A percentile compares a stretch with the other conserved stretches of the same genome.
Evolutionary conservation across 2,888 invertebrate genomes (phyloP).

Genomic region (Coenonympha arcania): DNA sequence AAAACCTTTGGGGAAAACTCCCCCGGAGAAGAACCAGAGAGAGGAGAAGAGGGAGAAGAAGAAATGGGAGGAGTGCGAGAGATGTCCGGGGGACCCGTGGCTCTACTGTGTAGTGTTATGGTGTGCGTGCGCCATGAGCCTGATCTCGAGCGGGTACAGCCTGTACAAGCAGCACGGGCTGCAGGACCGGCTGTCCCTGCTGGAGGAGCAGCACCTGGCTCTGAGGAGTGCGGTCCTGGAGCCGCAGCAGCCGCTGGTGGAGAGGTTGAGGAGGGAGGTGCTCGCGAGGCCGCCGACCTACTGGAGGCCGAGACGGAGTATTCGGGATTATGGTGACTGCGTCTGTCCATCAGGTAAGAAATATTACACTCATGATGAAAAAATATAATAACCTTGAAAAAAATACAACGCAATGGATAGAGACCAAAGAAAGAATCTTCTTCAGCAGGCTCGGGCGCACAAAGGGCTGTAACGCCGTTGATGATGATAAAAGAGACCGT

Average conservation of each 20-base stretch:
- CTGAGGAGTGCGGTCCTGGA: constrained; percentile 69
- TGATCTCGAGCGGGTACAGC: constrained; percentile 76
- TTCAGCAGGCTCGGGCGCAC: too few species aligned
- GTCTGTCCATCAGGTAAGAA: constrained; percentile 80
- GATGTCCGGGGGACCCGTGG: constrained; percentile 61
- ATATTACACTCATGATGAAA: too few species aligned
- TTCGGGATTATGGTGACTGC: constrained; percentile 78
- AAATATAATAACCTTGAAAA: too few species aligned
- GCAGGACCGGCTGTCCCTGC: constrained; percentile 63
- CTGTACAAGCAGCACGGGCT: constrained; percentile 74
- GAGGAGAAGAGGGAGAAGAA: constrained; percentile 42
- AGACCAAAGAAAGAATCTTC: too few species aligned
- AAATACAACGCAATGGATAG: too few species aligned
- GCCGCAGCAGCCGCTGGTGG: constrained; percentile 70
- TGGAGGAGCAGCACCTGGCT: constrained; percentile 74
- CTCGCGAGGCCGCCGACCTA: constrained; percentile 49
- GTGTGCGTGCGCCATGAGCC: constrained; percentile 79
- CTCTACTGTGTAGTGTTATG: constrained; percentile 72
- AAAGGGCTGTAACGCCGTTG: too few species aligned
- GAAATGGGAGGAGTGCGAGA: constrained; percentile 56
- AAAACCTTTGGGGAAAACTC: constrained; percentile 48
- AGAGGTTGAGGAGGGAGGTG: constrained; percentile 72
- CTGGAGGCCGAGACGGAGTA: constrained; percentile 61
- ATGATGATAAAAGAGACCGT: too few species aligned
- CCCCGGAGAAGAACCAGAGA: constrained; percentile 35